Conservation (phyloP, 2,888 invertebrate genomes). For the Cantharis rufa region DNA sequence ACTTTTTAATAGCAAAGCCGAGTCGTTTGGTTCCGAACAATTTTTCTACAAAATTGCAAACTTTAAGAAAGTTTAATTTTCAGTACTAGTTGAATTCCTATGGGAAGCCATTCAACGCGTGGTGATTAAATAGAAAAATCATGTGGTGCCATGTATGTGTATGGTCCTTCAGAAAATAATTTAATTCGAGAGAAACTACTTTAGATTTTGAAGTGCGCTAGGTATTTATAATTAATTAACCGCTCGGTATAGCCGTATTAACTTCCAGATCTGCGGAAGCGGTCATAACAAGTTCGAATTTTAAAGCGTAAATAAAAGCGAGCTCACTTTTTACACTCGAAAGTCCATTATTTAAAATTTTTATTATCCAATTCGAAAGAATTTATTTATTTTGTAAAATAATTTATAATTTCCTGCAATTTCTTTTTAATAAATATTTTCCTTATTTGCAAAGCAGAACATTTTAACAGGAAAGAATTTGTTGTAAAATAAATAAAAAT, state of each 20-base stretch:
- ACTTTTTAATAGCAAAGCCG: neutral
- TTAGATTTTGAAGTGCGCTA: neutral
- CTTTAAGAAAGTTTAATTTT: neutral
- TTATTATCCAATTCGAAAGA: neutral
- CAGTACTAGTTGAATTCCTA: neutral
- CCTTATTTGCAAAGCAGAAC: neutral
- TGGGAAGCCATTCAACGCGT: neutral
- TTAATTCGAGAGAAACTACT: neutral
- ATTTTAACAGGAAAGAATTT: neutral
- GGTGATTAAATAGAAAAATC: neutral
- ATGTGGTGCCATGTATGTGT: neutral
- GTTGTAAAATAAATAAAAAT: neutral
- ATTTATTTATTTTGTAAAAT: neutral
- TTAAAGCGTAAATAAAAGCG: neutral
- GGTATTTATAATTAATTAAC: neutral
- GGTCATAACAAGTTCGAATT: neutral
- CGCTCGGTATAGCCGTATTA: neutral
- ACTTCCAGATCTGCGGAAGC: neutral
- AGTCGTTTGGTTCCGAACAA: neutral
- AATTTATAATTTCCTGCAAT: neutral
- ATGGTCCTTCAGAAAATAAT: neutral
- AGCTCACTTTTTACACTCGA: neutral
- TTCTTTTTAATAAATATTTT: neutral
- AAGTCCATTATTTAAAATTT: neutral
- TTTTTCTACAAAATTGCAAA: neutral